phyloP scores from a whole-genome alignment of 2,888 invertebrate species.

The Graphium colonna region DNA sequence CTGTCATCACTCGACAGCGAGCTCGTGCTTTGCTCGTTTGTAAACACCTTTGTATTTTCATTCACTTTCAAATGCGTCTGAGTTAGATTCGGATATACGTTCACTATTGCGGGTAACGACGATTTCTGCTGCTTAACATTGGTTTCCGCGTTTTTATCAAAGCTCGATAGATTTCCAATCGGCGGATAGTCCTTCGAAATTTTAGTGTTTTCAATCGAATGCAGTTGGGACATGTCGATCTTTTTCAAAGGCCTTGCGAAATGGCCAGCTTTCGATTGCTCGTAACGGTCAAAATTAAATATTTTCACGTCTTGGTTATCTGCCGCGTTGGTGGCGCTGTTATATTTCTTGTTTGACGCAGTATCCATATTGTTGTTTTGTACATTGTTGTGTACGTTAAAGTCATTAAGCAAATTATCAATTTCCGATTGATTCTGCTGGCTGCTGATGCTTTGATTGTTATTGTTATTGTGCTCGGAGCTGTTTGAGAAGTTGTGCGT shows the following conservation, averaged over 20 bases:
- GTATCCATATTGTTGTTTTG: slow-evolving; percentile 51
- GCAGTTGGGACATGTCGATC: slow-evolving; percentile 70
- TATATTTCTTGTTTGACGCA: slow-evolving; percentile 36
- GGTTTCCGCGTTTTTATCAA: slow-evolving; percentile 50
- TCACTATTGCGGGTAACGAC: slow-evolving; percentile 60
- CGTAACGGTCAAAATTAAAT: slow-evolving; percentile 76
- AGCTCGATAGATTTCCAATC: slow-evolving; percentile 41
- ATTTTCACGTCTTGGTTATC: slow-evolving; percentile 68
- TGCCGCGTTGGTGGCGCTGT: slow-evolving; percentile 43
- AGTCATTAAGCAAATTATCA: slow-evolving; percentile 64
- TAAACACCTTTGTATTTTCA: slow-evolving; percentile 65
- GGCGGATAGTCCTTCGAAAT: slow-evolving; percentile 72
- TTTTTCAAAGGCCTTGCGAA: slow-evolving; percentile 61
- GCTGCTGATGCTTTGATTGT: slow-evolving; percentile 58
- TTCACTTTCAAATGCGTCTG: slow-evolving; percentile 73
- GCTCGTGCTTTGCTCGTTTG: slow-evolving; percentile 74
- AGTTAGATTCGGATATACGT: slow-evolving; percentile 71
- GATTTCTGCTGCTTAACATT: slow-evolving; percentile 38
- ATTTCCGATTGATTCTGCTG: slow-evolving; percentile 59
- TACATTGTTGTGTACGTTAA: slow-evolving; percentile 46
- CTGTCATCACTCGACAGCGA: slow-evolving; percentile 76
- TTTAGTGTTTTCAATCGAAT: slow-evolving; percentile 68
- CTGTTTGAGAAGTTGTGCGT: slow-evolving; percentile 68
- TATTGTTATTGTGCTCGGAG: slow-evolving; percentile 68
- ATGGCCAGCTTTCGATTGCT: slow-evolving; percentile 64